phyloP scores from a whole-genome alignment of 2,113 vertebrate genomes.

The Nothoprocta pentlandii region DNA sequence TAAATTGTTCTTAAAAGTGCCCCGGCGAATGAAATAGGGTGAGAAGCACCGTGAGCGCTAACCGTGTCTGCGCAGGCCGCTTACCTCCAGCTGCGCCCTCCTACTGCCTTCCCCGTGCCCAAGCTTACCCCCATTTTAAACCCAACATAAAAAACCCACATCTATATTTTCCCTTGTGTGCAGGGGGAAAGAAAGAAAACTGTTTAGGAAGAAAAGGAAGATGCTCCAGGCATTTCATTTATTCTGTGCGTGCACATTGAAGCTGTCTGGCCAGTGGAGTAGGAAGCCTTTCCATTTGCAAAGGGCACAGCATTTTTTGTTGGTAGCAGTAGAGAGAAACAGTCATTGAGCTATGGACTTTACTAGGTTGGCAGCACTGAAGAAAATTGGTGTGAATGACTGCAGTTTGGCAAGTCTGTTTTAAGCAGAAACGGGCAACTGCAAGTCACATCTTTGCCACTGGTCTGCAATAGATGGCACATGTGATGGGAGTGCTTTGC shows the following conservation, averaged over 20 bases:
- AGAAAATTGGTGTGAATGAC: neutral
- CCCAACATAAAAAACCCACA: neutral
- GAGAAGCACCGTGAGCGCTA: neutral
- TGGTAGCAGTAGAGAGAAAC: neutral
- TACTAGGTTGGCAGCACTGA: neutral
- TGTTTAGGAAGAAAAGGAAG: neutral
- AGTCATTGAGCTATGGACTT: neutral
- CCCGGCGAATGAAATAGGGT: neutral
- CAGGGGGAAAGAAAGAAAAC: neutral
- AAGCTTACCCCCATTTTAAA: neutral
- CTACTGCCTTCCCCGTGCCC: neutral
- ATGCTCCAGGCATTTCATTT: neutral
- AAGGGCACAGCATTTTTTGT: neutral
- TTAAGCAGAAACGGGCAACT: neutral
- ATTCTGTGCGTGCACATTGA: neutral
- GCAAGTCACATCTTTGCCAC: neutral
- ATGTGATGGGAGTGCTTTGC: neutral
- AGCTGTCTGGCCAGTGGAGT: neutral
- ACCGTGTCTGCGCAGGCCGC: neutral
- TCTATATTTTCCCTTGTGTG: neutral
- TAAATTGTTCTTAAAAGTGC: neutral
- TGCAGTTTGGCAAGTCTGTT: neutral
- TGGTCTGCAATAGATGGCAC: rapidly evolving
- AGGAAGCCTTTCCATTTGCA: neutral
- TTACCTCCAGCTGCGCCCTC: neutral